Conservation (phyloP, 1,140 invertebrate genomes). For the Zaprionus ornatus region DNA sequence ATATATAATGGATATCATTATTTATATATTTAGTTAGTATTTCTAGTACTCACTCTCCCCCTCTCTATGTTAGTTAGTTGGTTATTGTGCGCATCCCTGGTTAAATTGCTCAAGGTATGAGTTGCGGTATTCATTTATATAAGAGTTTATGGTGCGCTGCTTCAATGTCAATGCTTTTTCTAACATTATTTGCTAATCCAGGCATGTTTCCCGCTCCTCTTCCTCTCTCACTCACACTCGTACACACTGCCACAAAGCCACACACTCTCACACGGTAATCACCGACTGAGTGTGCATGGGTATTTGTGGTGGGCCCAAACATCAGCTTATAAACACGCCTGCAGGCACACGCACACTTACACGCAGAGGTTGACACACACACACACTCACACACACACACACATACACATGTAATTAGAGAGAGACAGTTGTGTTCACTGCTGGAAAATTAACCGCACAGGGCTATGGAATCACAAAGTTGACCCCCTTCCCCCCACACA, state of each 20-base stretch:
- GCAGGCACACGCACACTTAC: conserved; percentile 4
- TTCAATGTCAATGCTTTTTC: conserved; percentile 58
- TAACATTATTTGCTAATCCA: conserved; percentile 62
- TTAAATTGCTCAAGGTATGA: conserved; percentile 4
- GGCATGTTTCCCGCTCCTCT: conserved; percentile 7
- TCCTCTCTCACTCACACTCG: conserved; percentile 1
- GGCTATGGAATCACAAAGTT: conserved; percentile 15
- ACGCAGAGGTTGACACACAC: conserved; percentile 22
- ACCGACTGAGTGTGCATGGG: conserved; percentile 20
- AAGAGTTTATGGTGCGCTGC: conserved; percentile 26
- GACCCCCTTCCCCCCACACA: neutral
- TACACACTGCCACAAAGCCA: neutral
- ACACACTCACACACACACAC: conserved; percentile 32
- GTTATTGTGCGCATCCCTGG: conserved; percentile 15
- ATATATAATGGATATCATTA: too few relatives aligned
- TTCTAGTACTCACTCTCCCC: too few relatives aligned
- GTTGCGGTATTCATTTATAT: conserved; percentile 31
- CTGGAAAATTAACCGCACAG: conserved; percentile 27
- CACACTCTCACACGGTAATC: conserved; percentile 16
- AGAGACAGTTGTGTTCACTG: conserved; percentile 50
- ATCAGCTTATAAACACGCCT: conserved; percentile 25
- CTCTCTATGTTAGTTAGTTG: neutral
- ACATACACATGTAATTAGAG: conserved; percentile 60
- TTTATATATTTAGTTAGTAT: too few relatives aligned
- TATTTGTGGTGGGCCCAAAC: conserved; percentile 43